Evolutionary conservation across 2,888 invertebrate species (phyloP).

Genomic region (Dascillus cervinus): DNA sequence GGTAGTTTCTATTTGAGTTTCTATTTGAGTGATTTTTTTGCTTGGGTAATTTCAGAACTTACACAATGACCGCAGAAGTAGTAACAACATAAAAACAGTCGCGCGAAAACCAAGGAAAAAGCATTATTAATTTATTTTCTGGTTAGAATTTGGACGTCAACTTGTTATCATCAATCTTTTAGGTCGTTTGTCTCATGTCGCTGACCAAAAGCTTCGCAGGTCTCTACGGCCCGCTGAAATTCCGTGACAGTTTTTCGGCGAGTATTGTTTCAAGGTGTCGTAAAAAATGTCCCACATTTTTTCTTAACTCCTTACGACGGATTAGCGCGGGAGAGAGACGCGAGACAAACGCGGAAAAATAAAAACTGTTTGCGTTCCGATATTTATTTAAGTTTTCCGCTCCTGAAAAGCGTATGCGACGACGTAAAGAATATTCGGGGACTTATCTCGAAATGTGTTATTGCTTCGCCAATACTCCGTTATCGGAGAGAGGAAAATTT

Average conservation of each 20-base stretch:
- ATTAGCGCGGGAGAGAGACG: conserved; percentile 23
- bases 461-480: too few relatives aligned
- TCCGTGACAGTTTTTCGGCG: conserved; percentile 34
- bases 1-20: too few relatives aligned
- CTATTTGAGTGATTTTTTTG: too few relatives aligned
- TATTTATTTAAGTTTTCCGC: too few relatives aligned
- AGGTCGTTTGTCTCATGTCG: conserved; percentile 39
- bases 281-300: too few relatives aligned
- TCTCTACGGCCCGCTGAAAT: conserved; percentile 28
- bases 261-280: too few relatives aligned
- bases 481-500: too few relatives aligned
- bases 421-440: too few relatives aligned
- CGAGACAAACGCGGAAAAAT: neutral
- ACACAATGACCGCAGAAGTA: conserved; percentile 1
- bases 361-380: neutral
- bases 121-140: conserved; percentile 38
- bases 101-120: conserved; percentile 23
- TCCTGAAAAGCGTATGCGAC: too few relatives aligned
- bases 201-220: conserved; percentile 22
- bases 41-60: too few relatives aligned
- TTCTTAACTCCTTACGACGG: conserved; percentile 36
- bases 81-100: conserved; percentile 8
- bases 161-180: conserved; percentile 39
- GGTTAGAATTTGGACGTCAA: conserved; percentile 35
- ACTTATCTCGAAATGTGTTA: too few relatives aligned